phyloP scores from a whole-genome alignment of 2,888 invertebrate genomes.

The Drosophila fungiperda region DNA sequence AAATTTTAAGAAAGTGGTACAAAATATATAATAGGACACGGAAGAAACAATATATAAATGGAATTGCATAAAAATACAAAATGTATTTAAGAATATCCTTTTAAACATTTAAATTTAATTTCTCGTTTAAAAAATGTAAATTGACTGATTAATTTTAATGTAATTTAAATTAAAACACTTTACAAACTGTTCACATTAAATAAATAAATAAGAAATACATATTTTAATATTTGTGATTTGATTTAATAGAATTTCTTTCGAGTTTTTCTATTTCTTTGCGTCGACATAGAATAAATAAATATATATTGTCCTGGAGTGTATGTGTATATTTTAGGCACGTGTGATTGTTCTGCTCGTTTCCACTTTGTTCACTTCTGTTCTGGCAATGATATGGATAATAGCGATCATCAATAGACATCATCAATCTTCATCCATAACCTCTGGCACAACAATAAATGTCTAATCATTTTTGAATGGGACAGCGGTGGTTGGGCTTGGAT shows the following conservation, averaged over 20 bases:
- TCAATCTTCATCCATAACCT: slow-evolving; percentile 76
- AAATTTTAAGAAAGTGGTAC: not conserved
- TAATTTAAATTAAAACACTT: not conserved
- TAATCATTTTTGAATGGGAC: slow-evolving; percentile 49
- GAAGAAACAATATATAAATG: no score
- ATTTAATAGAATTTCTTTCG: not conserved
- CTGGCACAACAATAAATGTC: slow-evolving; percentile 47
- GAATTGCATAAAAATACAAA: no score
- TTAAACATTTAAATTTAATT: not conserved
- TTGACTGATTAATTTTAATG: not conserved
- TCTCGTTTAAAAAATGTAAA: not conserved
- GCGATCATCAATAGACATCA: slow-evolving; percentile 63
- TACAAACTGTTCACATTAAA: no score
- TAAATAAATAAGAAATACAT: no score
- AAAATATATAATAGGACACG: not conserved
- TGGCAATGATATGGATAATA: slow-evolving; percentile 46
- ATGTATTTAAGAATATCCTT: no score
- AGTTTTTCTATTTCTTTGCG: not conserved
- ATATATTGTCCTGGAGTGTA: not conserved
- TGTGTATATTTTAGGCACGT: not conserved
- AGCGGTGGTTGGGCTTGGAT: not conserved
- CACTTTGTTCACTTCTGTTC: slow-evolving; percentile 1
- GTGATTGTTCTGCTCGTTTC: not conserved
- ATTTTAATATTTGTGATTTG: not conserved
- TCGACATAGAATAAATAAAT: no score